Base-by-base conservation (phyloP, 2,113 vertebrate species). In the Corythoichthys intestinalis region DNA sequence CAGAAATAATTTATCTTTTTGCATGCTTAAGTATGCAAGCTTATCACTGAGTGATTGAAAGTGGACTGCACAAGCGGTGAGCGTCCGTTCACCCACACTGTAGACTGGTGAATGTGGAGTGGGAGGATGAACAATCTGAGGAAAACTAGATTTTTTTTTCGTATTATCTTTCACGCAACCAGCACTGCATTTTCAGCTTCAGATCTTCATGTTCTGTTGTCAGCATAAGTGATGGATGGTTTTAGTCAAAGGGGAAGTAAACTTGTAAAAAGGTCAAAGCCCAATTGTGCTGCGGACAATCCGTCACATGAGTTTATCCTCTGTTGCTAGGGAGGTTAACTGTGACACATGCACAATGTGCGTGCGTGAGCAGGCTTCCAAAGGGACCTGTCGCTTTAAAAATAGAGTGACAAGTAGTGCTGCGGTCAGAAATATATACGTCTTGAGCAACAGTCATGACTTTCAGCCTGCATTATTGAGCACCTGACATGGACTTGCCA, bases 61-160 rank as follows among this genome's bases (percentile, higher is more conserved):
- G 58, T 72, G 70, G 69, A 41, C 70, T 61, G 69, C 70, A 75
- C 62, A 72, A 70, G 73, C 70, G 65, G 69, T 61, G 70, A 80
- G 67, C 69, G 62, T 76, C 77, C 71, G 12, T 49, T 77, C 84
- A 76, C 85, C 83, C 80, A 85, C 80, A 72, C 80, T 57, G 64
- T 69, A 66, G 50, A 79, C 65, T 69, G 66, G 67, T 28, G 60
- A 70, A 60, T 44, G 65, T 57, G 44, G 59, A 76, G 80, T 79
- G 67, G 76, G 77, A 75, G 74, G 44, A 74, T 57, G 78, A 80
- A 54, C 59, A 65, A 73, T 76, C 56, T 72, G 71, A 81, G 69
- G 72, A 69, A 54, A 73, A 70, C 44, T 59, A 74, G 56, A 66
- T 78, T 76, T 39, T 58, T 37, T 79, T 72, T 35, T 12, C 20